These are phyloP conservation scores for Hyposoter didymator DNA, from an alignment of 2,888 invertebrate genomes.

Conservation along the genomic window DNA sequence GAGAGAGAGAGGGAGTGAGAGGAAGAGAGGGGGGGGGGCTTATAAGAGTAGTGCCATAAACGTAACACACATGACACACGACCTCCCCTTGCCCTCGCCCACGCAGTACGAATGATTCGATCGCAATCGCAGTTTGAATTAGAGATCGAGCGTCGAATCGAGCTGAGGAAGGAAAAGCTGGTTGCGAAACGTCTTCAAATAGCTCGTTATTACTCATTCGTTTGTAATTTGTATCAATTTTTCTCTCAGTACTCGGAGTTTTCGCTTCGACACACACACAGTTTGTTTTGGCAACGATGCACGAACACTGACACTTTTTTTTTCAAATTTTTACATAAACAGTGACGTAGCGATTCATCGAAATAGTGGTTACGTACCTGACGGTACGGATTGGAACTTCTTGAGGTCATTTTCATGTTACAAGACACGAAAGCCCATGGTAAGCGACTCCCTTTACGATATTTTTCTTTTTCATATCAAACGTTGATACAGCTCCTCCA, in stretches of 20 bases:
- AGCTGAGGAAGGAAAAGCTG: background rate
- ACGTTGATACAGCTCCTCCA: slow-evolving; percentile 69
- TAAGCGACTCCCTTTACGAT: slow-evolving; percentile 37
- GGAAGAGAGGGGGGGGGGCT: slow-evolving; percentile 8
- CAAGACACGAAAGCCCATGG: slow-evolving; percentile 33
- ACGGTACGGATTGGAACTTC: slow-evolving; percentile 7
- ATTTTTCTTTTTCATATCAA: slow-evolving; percentile 59
- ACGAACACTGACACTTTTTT: background rate
- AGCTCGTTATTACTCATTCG: background rate
- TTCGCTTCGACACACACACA: background rate
- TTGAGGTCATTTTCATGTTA: slow-evolving; percentile 35
- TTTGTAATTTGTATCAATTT: background rate
- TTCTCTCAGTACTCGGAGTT: background rate
- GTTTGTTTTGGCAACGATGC: background rate
- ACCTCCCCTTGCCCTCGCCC: slow-evolving; percentile 2
- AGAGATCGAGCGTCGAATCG: slow-evolving; percentile 38
- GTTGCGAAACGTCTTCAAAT: background rate
- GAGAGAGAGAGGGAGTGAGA: slow-evolving; percentile 47
- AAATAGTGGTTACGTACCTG: background rate
- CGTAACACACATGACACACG: slow-evolving; percentile 44
- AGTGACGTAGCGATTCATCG: slow-evolving; percentile 26
- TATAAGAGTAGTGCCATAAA: slow-evolving; percentile 33
- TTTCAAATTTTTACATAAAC: background rate
- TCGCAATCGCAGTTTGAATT: slow-evolving; percentile 41
- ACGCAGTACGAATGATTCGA: slow-evolving; percentile 37